Base-by-base conservation (phyloP, 2,797 vertebrate genomes). In the Microhierax caerulescens region DNA sequence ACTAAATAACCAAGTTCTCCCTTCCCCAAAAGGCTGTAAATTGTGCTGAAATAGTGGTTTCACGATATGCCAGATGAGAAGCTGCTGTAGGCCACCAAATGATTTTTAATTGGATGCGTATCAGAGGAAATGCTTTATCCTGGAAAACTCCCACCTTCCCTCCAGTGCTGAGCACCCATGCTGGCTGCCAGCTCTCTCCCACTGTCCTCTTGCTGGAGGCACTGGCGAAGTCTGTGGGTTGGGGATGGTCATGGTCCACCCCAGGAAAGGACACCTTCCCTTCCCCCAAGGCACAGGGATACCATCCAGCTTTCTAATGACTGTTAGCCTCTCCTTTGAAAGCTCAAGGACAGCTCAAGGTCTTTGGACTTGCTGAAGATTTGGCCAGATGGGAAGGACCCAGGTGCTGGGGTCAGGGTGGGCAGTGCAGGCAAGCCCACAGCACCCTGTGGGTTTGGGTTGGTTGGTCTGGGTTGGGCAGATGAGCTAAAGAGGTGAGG, bases 11-110 rank as follows among this genome's bases (percentile, higher is more conserved):
- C 4, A 22, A 13, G 80, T 77, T 97, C 96, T 97, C 95, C 97
- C 90, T 96, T 97, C 93, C 96, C 97, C 90, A 95, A 91, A 95
- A 90, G 93, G 94, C 88, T 96, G 97, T 98, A 98, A 98, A 98
- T 97, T 96, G 88, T 94, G 78, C 95, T 97, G 95, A 96, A 98
- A 95, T 88, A 94, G 92, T 95, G 86, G 91, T 96, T 98, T 96
- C 95, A 92, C 9, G 27, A 96, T 13, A 93, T 72, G 95, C 96
- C 96, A 96, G 94, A 97, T 78, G 97, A 97, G 93, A 95, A 95
- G 96, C 92, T 82, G 85, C 73, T 92, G 95, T 86, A 34, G 50
- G 93, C 93, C 93, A 95, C 93, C 3, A 13, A 93, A 84, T 83
- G 83, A 61, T 93, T 97, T 97, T 97, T 98, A 97, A 96, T 92